These are phyloP conservation scores for Oophaga pumilio DNA, from an alignment of 2,113 vertebrate species.

Conservation along the genomic window DNA sequence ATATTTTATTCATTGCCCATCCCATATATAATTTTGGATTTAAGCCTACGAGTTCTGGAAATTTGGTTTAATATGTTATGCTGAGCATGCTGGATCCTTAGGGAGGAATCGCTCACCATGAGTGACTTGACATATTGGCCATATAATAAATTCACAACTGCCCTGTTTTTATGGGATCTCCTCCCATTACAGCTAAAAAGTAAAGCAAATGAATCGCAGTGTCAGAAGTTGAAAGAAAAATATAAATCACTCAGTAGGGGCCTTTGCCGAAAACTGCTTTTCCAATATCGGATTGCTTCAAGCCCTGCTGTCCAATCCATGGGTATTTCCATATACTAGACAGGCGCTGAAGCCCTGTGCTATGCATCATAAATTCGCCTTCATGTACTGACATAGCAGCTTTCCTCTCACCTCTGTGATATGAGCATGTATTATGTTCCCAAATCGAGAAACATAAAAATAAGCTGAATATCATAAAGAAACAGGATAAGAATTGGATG, in stretches of 20 bases:
- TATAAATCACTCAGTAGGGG: constrained; percentile 49
- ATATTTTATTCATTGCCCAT: background rate
- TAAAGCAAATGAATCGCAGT: constrained; percentile 43
- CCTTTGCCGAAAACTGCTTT: constrained; percentile 45
- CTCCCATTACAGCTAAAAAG: constrained; percentile 49
- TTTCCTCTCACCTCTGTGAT: constrained; percentile 1
- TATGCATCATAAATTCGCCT: constrained; percentile 36
- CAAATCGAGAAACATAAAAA: background rate
- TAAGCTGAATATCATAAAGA: background rate
- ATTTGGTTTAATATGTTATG: constrained; percentile 17
- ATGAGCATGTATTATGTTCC: background rate
- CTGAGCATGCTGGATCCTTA: constrained; percentile 15
- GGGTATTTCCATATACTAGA: background rate
- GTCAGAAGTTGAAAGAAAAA: constrained; percentile 44
- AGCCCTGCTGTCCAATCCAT: constrained; percentile 26
- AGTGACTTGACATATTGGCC: constrained; percentile 45
- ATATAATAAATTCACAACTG: constrained; percentile 49
- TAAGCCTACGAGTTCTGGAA: background rate
- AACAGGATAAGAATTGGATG: background rate
- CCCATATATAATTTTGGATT: background rate
- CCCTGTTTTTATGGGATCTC: constrained; percentile 36
- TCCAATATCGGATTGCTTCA: constrained; percentile 49
- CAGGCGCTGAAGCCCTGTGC: background rate
- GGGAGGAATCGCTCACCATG: constrained; percentile 25
- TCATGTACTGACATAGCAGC: constrained; percentile 14